A percentile compares a stretch with the other conserved stretches of the same genome.
Conservation (phyloP, 2,113 vertebrate species). For the Muntiacus reevesi region DNA sequence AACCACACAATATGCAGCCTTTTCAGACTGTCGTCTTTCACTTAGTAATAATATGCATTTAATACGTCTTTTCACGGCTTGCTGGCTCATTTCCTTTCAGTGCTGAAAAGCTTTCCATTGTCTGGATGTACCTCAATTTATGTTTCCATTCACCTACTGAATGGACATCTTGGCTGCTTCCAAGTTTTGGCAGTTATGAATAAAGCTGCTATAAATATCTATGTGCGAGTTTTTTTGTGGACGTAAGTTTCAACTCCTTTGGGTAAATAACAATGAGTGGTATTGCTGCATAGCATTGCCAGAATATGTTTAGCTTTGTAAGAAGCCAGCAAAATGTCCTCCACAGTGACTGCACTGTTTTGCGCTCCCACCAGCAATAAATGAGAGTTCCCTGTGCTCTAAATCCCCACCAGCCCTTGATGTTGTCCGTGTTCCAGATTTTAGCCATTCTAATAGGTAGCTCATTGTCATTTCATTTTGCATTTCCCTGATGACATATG, state of each 20-base stretch:
- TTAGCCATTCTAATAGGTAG: neutral
- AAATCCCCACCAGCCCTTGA: too few relatives aligned
- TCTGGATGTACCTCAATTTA: neutral
- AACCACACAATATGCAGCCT: neutral
- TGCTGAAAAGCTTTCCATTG: neutral
- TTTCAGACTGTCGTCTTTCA: neutral
- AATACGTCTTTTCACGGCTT: neutral
- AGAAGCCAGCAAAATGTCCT: neutral
- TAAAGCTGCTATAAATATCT: neutral
- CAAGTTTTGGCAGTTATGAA: neutral
- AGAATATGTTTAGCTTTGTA: neutral
- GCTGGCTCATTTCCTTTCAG: neutral
- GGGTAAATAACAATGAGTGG: neutral
- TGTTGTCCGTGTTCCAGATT: neutral
- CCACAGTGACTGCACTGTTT: neutral
- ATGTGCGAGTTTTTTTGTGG: neutral
- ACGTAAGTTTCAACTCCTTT: neutral
- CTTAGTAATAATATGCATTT: neutral
- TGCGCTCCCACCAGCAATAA: neutral
- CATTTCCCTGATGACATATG: neutral
- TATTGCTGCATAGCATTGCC: neutral
- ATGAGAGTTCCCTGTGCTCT: too few relatives aligned
- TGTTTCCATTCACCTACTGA: neutral
- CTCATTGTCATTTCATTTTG: neutral
- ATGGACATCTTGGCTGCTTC: neutral